These are phyloP conservation scores for Drosophila navojoa DNA, from an alignment of 1,140 invertebrate genomes.

Conservation along the genomic window DNA sequence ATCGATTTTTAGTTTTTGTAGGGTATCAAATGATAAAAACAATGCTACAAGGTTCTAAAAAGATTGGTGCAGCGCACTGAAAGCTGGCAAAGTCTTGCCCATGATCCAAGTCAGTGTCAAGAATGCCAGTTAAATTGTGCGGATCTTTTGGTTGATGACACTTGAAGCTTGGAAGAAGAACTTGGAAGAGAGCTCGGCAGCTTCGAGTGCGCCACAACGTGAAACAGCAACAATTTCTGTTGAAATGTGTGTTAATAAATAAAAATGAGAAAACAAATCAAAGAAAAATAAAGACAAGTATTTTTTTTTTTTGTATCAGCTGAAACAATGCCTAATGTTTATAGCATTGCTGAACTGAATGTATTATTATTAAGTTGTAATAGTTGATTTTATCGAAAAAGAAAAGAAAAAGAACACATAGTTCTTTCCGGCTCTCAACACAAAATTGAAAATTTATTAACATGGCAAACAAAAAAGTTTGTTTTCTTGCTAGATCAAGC, in stretches of 20 bases:
- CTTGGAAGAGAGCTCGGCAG: conserved; percentile 13
- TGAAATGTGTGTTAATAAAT: conserved; percentile 70
- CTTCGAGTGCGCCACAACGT: conserved; percentile 60
- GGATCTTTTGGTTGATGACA: conserved; percentile 43
- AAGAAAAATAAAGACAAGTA: background rate
- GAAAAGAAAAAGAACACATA: conserved; percentile 60
- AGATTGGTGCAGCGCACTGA: conserved; percentile 54
- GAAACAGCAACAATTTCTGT: conserved; percentile 82
- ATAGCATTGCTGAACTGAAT: conserved; percentile 49
- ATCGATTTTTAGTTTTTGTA: conserved; percentile 1
- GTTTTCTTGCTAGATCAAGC: conserved; percentile 62
- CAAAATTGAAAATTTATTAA: conserved; percentile 35
- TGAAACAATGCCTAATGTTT: conserved; percentile 29
- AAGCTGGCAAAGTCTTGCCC: conserved; percentile 33
- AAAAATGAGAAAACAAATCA: conserved; percentile 59
- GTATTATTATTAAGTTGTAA: conserved; percentile 35
- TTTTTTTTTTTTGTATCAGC: conserved; percentile 37
- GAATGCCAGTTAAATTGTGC: conserved; percentile 72
- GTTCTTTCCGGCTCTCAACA: conserved; percentile 48
- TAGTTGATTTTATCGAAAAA: conserved; percentile 24
- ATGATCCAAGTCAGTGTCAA: conserved; percentile 33
- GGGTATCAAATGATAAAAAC: conserved; percentile 39
- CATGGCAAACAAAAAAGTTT: conserved; percentile 23
- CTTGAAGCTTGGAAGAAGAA: conserved; percentile 17
- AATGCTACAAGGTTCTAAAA: conserved; percentile 44